Evolutionary conservation across 2,797 vertebrate species (phyloP).

Genomic region (Hafferia zeledoni): DNA sequence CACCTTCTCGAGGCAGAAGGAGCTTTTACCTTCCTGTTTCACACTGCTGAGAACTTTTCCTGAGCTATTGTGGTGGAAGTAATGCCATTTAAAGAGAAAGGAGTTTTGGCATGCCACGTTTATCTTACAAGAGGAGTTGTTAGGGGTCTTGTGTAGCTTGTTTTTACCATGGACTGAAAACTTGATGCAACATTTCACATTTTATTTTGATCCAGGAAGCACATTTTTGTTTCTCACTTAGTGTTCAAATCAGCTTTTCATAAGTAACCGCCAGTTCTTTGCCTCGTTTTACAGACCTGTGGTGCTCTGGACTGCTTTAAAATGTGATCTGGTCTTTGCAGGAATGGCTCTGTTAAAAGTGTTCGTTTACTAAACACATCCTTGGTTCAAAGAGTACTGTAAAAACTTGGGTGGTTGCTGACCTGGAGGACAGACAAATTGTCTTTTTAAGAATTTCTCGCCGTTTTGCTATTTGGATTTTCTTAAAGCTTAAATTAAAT

Average conservation of each 20-base stretch:
- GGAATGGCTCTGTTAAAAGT: background rate
- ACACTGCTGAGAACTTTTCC: background rate
- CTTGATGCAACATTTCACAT: fast-evolving
- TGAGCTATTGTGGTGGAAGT: background rate
- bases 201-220: background rate
- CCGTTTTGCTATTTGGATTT: background rate
- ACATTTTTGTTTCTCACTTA: background rate
- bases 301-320: background rate
- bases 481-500: background rate
- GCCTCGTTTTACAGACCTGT: background rate
- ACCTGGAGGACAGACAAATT: background rate
- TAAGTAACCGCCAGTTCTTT: background rate
- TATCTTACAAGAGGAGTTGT: background rate
- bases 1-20: background rate
- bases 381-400: background rate
- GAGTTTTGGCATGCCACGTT: background rate
- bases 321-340: background rate
- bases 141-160: background rate
- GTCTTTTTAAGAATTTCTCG: background rate
- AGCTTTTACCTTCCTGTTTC: background rate
- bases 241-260: background rate
- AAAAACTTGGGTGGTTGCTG: background rate
- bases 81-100: background rate
- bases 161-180: background rate
- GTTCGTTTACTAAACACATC: background rate